Percentiles rank a stretch among this genome's conserved stretches.
Conservation (phyloP, 2,113 vertebrate genomes). For the Fulmarus glacialis region DNA sequence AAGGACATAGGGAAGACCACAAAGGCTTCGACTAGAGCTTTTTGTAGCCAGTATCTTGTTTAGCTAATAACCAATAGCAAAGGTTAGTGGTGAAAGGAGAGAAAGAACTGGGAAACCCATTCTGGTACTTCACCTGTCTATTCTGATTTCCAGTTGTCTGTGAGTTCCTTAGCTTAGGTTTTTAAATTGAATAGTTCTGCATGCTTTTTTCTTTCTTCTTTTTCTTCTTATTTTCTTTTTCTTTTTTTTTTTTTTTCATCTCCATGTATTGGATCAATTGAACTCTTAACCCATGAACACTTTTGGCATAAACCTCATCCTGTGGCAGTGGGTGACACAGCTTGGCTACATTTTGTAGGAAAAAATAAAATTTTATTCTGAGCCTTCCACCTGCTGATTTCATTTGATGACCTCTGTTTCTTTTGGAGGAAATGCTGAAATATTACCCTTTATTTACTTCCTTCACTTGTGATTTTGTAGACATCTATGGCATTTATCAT, state of each 20-base stretch:
- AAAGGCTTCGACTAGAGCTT: not conserved
- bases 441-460: not conserved
- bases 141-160: not conserved
- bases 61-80: not conserved
- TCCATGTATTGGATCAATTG: not conserved
- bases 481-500: not conserved
- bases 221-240: fast-evolving
- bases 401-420: not conserved
- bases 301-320: not conserved
- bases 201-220: no score
- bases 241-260: no score
- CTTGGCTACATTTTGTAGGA: not conserved
- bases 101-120: not conserved
- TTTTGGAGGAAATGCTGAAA: not conserved
- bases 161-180: not conserved
- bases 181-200: not conserved
- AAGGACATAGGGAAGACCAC: not conserved
- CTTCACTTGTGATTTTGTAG: not conserved
- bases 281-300: not conserved
- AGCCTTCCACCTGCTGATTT: not conserved
- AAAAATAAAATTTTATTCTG: not conserved
- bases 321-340: not conserved
- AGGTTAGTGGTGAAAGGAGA: not conserved
- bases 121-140: not conserved
- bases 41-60: not conserved